A percentile compares a stretch with the other conserved stretches of the same genome.
Conservation (phyloP, 2,888 invertebrate species). For the Corbicula japonica region DNA sequence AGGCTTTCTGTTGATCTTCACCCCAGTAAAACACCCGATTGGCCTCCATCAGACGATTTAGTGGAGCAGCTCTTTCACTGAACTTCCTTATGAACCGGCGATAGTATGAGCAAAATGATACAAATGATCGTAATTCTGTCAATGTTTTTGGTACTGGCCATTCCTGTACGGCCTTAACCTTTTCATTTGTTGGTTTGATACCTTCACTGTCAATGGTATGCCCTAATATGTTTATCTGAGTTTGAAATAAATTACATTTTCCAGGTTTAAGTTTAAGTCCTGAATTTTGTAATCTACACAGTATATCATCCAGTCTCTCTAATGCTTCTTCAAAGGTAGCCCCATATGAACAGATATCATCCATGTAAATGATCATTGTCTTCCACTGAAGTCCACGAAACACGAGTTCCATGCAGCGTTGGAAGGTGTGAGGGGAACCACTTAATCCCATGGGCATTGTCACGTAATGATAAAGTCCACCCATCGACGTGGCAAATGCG, state of each 20-base stretch:
- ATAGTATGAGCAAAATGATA: conserved; percentile 58
- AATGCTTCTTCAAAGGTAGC: conserved; percentile 53
- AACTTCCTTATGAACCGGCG: conserved; percentile 54
- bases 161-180: conserved; percentile 37
- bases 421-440: conserved; percentile 10
- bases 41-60: conserved; percentile 42
- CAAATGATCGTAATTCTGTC: too few relatives aligned
- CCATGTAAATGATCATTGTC: conserved; percentile 37
- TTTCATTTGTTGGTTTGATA: conserved; percentile 36
- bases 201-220: conserved; percentile 48
- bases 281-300: conserved; percentile 37
- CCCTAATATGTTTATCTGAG: conserved; percentile 54
- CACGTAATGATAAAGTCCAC: conserved; percentile 25
- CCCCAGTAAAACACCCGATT: conserved; percentile 44
- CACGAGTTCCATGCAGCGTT: conserved; percentile 35
- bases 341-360: conserved; percentile 35
- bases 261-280: conserved; percentile 53
- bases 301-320: conserved; percentile 56
- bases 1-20: conserved; percentile 34
- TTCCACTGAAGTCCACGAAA: conserved; percentile 39
- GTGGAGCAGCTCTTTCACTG: conserved; percentile 29
- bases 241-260: conserved; percentile 49
- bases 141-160: conserved; percentile 46
- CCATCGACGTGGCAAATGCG: conserved; percentile 14
- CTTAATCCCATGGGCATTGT: conserved; percentile 14